These are phyloP conservation scores for Teleogryllus oceanicus DNA, from an alignment of 2,888 invertebrate species.

Conservation along the genomic window DNA sequence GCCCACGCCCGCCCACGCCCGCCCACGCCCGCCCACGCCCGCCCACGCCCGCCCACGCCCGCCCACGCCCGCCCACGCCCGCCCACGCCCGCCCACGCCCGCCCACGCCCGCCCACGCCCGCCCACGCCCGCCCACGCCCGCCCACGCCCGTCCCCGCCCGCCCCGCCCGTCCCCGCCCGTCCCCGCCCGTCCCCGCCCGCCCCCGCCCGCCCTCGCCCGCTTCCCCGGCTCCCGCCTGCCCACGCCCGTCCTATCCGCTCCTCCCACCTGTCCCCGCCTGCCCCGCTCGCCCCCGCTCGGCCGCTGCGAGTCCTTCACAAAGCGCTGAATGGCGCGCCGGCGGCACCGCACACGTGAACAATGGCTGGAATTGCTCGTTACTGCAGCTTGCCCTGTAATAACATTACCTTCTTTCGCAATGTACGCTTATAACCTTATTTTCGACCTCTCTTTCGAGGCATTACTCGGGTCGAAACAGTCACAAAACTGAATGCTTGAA, in stretches of 20 bases:
- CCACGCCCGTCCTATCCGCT: too few species aligned
- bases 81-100: too few species aligned
- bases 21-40: neutral
- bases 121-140: too few species aligned
- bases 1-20: too few species aligned
- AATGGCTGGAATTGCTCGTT: neutral
- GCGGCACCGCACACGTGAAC: neutral
- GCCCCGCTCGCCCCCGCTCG: neutral
- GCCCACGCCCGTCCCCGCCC: too few species aligned
- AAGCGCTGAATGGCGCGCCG: neutral
- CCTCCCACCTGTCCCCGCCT: neutral
- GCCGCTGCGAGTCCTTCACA: neutral
- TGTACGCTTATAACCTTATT: constrained; percentile 7
- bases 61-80: neutral
- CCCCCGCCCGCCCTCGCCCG: too few species aligned
- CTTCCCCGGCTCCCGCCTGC: too few species aligned
- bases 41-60: neutral
- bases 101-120: too few species aligned
- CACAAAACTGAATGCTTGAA: neutral
- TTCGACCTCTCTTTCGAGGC: constrained; percentile 1
- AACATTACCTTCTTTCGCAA: neutral
- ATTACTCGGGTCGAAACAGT: constrained; percentile 4
- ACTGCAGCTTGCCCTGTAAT: neutral
- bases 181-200: too few species aligned
- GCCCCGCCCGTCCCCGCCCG: too few species aligned